These are phyloP conservation scores for Kryptopterus vitreolus DNA, from an alignment of 2,797 vertebrate genomes.

Conservation along the genomic window DNA sequence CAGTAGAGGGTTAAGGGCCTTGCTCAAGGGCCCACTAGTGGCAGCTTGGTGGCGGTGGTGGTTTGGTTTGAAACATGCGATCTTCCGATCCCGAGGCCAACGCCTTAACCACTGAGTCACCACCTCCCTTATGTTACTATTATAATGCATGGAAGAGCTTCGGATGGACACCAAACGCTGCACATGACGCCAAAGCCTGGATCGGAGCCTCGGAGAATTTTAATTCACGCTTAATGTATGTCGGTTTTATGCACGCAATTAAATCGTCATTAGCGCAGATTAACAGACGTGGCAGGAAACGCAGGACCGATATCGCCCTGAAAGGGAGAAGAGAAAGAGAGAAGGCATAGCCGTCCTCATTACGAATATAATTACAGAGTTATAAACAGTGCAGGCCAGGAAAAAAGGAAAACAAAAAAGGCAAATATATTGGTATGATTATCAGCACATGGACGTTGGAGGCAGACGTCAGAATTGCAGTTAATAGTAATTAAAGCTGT, in stretches of 20 bases:
- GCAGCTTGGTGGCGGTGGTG: no score
- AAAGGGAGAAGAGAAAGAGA: not conserved
- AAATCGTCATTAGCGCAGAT: slow-evolving; percentile 29
- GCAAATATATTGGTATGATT: slow-evolving; percentile 30
- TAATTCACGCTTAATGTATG: slow-evolving; percentile 21
- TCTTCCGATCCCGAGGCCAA: no score
- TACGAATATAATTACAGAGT: slow-evolving; percentile 41
- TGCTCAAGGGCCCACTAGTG: no score
- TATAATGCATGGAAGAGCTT: not conserved
- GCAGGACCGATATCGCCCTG: not conserved
- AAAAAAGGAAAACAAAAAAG: slow-evolving; percentile 3
- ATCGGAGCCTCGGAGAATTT: slow-evolving; percentile 4
- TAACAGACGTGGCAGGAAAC: slow-evolving; percentile 18
- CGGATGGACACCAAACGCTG: not conserved
- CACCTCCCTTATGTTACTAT: not conserved
- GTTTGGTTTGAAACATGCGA: no score
- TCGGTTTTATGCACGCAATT: slow-evolving; percentile 35
- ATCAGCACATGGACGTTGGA: slow-evolving; percentile 1
- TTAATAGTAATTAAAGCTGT: not conserved
- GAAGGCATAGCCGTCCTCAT: slow-evolving; percentile 38
- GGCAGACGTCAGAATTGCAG: not conserved
- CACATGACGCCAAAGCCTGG: not conserved
- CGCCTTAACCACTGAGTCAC: no score
- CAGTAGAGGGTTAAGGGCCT: no score
- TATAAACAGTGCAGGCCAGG: slow-evolving; percentile 2